Base-by-base conservation (phyloP, 2,888 invertebrate genomes). In the Cantharis lateralis region DNA sequence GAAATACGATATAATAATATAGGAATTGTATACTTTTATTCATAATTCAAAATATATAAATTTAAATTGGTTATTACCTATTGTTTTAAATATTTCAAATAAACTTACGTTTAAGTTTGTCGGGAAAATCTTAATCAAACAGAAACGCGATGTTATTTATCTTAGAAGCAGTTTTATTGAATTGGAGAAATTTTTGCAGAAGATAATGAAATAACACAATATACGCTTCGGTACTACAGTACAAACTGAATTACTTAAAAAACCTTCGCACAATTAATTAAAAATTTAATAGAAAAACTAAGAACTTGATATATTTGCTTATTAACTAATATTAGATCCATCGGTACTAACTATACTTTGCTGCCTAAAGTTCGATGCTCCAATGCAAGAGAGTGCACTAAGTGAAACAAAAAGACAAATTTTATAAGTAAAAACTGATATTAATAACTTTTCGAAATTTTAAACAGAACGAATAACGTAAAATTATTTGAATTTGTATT, bases 1-100 rank as follows among this genome's bases (percentile, higher is more conserved):
- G 48, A 48, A 48, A 48, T 48, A 48, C 48, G n/a, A 48, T 48
- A 81, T 82, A 81, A 82, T 81, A 83, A 81, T 81, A 81, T 75
- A 77, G 74, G 48, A 62, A 72, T 66, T 74, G 64, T 69, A 70
- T 64, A 63, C 76, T 79, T 79, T 72, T 77, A 71, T 77, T 78
- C 72, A 68, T 74, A 72, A 75, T 77, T 75, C 64, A 70, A 75
- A 75, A 77, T 77, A 73, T 79, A 79, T 79, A 78, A 76, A 78
- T 76, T 78, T 76, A 74, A 76, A 74, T 76, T 74, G 76, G 69
- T 74, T 78, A 78, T 78, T 78, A 69, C 73, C 69, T 72, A 16
- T 66, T 72, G 15, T 16, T 24, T 20, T 48, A 48, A n/a, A 48
- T 48, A 48, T 48, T 48, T 48, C 7, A 66, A n/a, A 72, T 18